Base-by-base conservation (phyloP, 2,797 vertebrate genomes). In the Crocidura indochinensis region DNA sequence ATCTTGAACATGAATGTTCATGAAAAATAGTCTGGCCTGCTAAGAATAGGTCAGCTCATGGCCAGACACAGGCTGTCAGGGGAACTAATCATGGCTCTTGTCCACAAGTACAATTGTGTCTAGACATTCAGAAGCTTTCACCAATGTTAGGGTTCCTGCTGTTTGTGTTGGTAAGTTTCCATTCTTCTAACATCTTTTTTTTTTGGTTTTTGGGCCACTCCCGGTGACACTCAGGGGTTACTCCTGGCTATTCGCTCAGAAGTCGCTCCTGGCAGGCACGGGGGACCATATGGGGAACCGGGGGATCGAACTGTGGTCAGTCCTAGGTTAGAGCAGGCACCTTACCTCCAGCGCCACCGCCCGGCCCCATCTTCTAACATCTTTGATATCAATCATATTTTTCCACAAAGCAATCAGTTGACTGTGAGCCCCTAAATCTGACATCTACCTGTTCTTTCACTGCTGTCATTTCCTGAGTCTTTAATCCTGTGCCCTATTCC, bases 51-150 rank as follows among this genome's bases (percentile, higher is more conserved):
- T 22, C 68, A 53, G 8, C 11, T 51, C 27, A 0, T 1, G n/a
- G 20, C 3, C 0, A 1, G 46, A n/a, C 12, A 0, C 2, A 0
- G 47, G 9, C 19, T 60, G 15, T 6, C 2, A 3, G 1, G 0
- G 17, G 1, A 11, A n/a, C 46, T 31, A 6, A 46, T 44, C 0
- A 0, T 19, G 19, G 22, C 8, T 9, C 46, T 27, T 44, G 46
- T 0, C 5, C 77, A 31, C 1, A 19, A 26, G 5, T 64, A 10
- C 24, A 64, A 64, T 26, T 6, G 10, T 64, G 62, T 20, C 20
- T 26, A 27, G 38, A 11, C 0, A 10, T 26, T 47, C 4, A 64
- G 68, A 72, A 17, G 9, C 8, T 0, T 27, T 38, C 8, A 10
- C 76, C 0, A 4, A 38, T 0, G 15, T 27, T 0, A 10, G 51